A percentile compares a stretch with the other conserved stretches of the same genome.
phyloP scores from a whole-genome alignment of 92 coral and sea anemone species.

The Chrysogorgia sp. region DNA sequence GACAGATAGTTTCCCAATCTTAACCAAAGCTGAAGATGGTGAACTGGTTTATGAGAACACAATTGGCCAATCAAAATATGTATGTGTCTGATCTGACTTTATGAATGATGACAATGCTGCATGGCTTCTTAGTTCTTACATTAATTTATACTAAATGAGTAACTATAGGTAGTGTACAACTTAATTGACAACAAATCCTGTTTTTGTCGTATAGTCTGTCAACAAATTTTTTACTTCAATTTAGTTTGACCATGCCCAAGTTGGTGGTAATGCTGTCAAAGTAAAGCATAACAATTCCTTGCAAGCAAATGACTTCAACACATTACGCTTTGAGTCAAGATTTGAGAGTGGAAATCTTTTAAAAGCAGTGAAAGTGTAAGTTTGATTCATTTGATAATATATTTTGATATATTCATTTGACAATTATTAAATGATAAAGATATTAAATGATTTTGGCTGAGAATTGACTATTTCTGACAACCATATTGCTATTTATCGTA shows the following conservation, averaged over 20 bases:
- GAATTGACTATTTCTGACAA: too few relatives aligned
- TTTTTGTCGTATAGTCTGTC: too few relatives aligned
- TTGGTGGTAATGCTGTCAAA: slow-evolving; percentile 71
- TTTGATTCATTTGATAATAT: neutral
- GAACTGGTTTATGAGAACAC: slow-evolving; percentile 79
- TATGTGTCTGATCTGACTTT: too few relatives aligned
- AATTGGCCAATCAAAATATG: slow-evolving; percentile 77
- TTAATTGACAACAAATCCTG: too few relatives aligned
- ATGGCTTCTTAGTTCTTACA: too few relatives aligned
- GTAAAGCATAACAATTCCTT: slow-evolving; percentile 67
- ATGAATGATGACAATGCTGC: too few relatives aligned
- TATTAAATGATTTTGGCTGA: too few relatives aligned
- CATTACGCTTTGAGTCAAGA: slow-evolving; percentile 87
- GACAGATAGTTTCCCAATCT: slow-evolving; percentile 27
- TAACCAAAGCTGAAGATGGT: slow-evolving; percentile 67
- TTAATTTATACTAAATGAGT: neutral
- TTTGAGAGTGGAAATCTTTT: slow-evolving; percentile 91
- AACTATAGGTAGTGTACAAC: too few relatives aligned
- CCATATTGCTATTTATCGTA: too few relatives aligned
- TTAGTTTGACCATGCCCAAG: slow-evolving; percentile 77
- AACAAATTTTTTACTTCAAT: too few relatives aligned
- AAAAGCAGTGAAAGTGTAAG: slow-evolving; percentile 85
- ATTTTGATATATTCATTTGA: too few relatives aligned
- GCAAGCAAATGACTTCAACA: slow-evolving; percentile 48
- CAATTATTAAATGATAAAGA: too few relatives aligned